phyloP scores from a whole-genome alignment of 2,888 invertebrate genomes.

The Lasioglossum pauxillum region DNA sequence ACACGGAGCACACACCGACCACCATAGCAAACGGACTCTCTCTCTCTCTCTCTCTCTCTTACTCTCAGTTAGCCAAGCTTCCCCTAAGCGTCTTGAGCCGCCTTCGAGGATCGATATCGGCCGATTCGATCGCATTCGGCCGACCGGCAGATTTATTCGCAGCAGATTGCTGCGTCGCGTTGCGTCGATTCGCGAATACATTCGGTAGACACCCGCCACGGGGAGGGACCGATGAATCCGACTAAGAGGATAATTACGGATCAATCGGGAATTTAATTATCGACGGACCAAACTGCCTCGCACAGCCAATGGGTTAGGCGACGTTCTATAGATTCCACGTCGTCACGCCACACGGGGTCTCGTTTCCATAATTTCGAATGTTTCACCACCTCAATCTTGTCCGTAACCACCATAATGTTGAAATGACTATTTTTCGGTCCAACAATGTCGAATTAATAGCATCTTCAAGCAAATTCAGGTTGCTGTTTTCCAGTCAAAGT shows the following conservation, averaged over 20 bases:
- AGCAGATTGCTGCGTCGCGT: conserved; percentile 47
- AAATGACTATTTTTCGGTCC: too few species aligned
- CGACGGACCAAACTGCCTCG: neutral
- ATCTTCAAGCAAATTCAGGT: too few species aligned
- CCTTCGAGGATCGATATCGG: conserved; percentile 65
- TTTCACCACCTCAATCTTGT: neutral
- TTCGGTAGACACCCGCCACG: neutral
- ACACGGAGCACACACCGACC: conserved; percentile 27
- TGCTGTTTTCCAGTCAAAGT: too few species aligned
- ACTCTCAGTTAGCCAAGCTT: conserved; percentile 25
- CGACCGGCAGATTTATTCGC: conserved; percentile 62
- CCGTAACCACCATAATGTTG: neutral
- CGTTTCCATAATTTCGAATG: neutral
- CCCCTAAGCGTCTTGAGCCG: conserved; percentile 68
- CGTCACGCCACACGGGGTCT: neutral
- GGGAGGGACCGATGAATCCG: conserved; percentile 14
- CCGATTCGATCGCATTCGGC: conserved; percentile 39
- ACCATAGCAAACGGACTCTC: conserved; percentile 46
- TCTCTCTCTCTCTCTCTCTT: conserved; percentile 1
- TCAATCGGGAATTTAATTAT: conserved; percentile 62
- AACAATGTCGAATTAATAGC: too few species aligned
- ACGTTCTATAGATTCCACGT: neutral
- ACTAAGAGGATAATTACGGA: conserved; percentile 58
- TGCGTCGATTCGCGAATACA: neutral
- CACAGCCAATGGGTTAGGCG: neutral